Conservation (phyloP, 2,888 invertebrate genomes). For the Bombyx huttoni region DNA sequence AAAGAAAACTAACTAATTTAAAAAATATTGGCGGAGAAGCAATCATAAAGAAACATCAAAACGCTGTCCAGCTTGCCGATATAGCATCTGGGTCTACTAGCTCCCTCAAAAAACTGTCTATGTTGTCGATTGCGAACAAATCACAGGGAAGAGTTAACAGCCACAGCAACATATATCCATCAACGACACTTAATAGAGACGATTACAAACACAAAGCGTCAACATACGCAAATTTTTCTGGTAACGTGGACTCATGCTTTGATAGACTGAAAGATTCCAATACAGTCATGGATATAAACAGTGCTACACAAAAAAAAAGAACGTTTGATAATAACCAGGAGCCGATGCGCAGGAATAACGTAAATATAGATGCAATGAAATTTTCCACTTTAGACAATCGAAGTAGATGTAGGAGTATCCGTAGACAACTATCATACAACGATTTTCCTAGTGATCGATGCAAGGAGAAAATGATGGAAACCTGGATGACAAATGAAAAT, state of each 20-base stretch:
- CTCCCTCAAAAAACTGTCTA: slow-evolving; percentile 60
- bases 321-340: slow-evolving; percentile 59
- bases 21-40: slow-evolving; percentile 64
- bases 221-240: slow-evolving; percentile 62
- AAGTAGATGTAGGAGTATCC: slow-evolving; percentile 57
- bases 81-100: slow-evolving; percentile 57
- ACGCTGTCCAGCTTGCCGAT: slow-evolving; percentile 61
- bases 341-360: slow-evolving; percentile 37
- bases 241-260: slow-evolving; percentile 65
- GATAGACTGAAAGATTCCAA: slow-evolving; percentile 54
- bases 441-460: slow-evolving; percentile 61
- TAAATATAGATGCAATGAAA: slow-evolving; percentile 42
- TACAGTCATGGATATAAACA: slow-evolving; percentile 31
- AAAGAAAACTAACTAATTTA: slow-evolving; percentile 62
- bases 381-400: slow-evolving; percentile 65
- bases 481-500: slow-evolving; percentile 45
- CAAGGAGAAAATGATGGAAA: slow-evolving; percentile 44
- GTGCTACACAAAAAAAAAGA: slow-evolving; percentile 41
- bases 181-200: slow-evolving; percentile 48
- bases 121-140: slow-evolving; percentile 60
- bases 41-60: slow-evolving; percentile 60
- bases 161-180: slow-evolving; percentile 55
- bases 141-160: slow-evolving; percentile 54
- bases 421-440: slow-evolving; percentile 64
- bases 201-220: slow-evolving; percentile 48